phyloP scores from a whole-genome alignment of 2,797 vertebrate genomes.

The Enoplosus armatus region DNA sequence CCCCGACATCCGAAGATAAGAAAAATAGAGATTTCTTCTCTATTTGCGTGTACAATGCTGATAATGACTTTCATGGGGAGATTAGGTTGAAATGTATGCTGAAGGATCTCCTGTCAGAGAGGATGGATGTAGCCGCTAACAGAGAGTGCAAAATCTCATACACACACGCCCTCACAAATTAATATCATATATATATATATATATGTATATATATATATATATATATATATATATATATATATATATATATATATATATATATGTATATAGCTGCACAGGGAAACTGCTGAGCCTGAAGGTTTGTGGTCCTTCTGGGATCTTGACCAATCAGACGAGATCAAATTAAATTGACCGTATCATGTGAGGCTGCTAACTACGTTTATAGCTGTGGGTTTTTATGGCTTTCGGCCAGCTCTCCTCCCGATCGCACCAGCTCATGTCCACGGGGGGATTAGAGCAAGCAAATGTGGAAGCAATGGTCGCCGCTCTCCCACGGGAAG shows the following conservation, averaged over 20 bases:
- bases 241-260: no score
- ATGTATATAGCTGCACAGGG: neutral
- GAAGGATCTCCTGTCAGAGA: neutral
- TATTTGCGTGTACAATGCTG: constrained; percentile 21
- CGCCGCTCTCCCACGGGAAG: constrained; percentile 51
- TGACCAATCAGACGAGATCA: constrained; percentile 34
- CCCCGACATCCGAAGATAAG: constrained; percentile 2
- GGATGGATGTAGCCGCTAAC: neutral
- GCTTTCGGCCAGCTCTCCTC: constrained; percentile 15
- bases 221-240: no score
- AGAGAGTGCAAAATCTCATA: neutral
- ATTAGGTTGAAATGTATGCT: constrained; percentile 22
- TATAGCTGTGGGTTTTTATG: constrained; percentile 43
- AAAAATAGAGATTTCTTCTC: constrained; percentile 5
- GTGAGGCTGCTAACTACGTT: constrained; percentile 35
- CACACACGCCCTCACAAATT: constrained; percentile 19
- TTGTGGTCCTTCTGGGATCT: constrained; percentile 8
- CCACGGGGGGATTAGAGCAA: constrained; percentile 11
- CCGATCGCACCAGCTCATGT: constrained; percentile 13
- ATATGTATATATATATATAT: no score
- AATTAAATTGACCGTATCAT: constrained; percentile 41
- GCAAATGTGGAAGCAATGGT: constrained; percentile 29
- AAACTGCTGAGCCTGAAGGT: constrained; percentile 50
- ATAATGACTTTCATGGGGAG: constrained; percentile 19
- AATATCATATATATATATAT: no score